Percentiles rank a stretch among this genome's conserved stretches.
These are phyloP conservation scores for Hemicordylus capensis DNA, from an alignment of 2,113 vertebrate species.

Conservation along the genomic window DNA sequence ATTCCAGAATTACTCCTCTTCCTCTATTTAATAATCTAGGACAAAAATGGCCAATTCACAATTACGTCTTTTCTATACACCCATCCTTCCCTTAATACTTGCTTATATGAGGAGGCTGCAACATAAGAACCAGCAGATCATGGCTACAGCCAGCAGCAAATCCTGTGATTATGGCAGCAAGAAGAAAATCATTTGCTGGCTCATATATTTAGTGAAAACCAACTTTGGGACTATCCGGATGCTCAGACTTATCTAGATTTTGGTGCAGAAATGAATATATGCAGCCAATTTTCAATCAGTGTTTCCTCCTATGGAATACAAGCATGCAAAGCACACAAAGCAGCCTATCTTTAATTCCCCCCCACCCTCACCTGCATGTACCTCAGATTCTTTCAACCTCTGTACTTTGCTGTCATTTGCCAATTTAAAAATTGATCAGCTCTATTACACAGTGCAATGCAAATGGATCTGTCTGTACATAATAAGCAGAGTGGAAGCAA, in stretches of 20 bases:
- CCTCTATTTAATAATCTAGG: not conserved
- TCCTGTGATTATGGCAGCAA: not conserved
- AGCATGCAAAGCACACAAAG: no score
- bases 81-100: no score
- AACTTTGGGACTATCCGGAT: not conserved
- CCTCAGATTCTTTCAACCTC: not conserved
- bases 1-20: not conserved
- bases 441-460: not conserved
- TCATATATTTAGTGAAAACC: not conserved
- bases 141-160: not conserved
- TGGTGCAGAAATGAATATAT: not conserved
- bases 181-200: not conserved
- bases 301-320: not conserved
- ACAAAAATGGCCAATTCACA: not conserved
- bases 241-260: not conserved
- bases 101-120: not conserved
- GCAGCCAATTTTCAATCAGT: accelerated
- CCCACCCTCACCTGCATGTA: not conserved
- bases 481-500: constrained; percentile 4
- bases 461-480: not conserved
- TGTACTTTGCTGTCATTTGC: not conserved
- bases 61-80: not conserved
- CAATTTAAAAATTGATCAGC: not conserved
- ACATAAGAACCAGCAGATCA: not conserved
- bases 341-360: accelerated